Evolutionary conservation across 2,113 vertebrate species (phyloP), one percentile per base, ranked within the genome.

Genomic region (Dasyornis broadbenti): DNA sequence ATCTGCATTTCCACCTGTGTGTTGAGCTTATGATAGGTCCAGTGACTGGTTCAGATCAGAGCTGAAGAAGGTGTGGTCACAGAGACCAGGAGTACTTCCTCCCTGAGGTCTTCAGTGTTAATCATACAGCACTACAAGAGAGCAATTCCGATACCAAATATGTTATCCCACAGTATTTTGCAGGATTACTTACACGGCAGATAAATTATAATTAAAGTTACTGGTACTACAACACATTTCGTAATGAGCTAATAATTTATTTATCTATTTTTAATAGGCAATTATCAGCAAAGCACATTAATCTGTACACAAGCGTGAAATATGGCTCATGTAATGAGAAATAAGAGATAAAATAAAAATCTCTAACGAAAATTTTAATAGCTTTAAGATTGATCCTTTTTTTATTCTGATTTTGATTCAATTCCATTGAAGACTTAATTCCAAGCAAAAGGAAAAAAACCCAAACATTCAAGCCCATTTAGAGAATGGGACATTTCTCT

Each of bases 161-260:
- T 33, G 18, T 53, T 82, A 86, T 60, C 28, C 37, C 53, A 81
- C 40, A 57, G 8, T 27, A 57, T 68, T 94, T 68, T 89, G 13
- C 72, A 82, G 40, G 82, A 86, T 78, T 90, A 86, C 53, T 82
- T 89, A 80, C 64, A 84, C 1, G 89, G 88, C 23, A 87, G 60
- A 94, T 92, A 44, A 92, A 88, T 88, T 83, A 83, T 81, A 93
- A 95, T 88, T 95, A 90, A 93, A 94, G 85, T 54, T 70, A 69
- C 71, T 91, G 30, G 71, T 86, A 81, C 39, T 83, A 88, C 76
- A 94, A 86, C 56, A 86, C 27, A 71, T 78, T 86, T 88, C 31
- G 39, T 94, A 96, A 88, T 40, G 45, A 95, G 84, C 37, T 88
- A 94, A 94, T 90, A 8, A 81, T 66, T 85, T 86, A 97, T 94